Evolutionary conservation across 2,113 vertebrate genomes (phyloP), one percentile per base, ranked within the genome.

Genomic region (Chaetodon auriga): DNA sequence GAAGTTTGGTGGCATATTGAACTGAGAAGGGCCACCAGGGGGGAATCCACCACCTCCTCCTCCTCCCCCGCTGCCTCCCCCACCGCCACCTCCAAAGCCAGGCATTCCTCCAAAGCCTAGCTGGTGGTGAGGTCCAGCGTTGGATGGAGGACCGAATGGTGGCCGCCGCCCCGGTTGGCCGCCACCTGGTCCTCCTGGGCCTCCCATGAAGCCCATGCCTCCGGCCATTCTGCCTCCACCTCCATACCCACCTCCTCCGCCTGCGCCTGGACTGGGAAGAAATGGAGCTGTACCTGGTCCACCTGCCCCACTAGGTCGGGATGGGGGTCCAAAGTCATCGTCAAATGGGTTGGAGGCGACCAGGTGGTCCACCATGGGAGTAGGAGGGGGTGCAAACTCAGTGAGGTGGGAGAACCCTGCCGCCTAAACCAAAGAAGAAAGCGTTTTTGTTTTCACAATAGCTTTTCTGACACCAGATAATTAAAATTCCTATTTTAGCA

Each of bases 281-380:
- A 99, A 99, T 0, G 97, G 95, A 74, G 92, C 85, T 21, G 90
- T 75, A 19, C 91, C 94, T 75, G 96, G 57, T 93, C 92, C 9
- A 83, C 95, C 87, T 0, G 95, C 88, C 15, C 93, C 97, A 43
- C 94, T 93, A 6, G 96, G 96, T 76, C 97, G 95, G 21, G 97
- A 96, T 7, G 97, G 97, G 3, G 96, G 87, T 5, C 96, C 96
- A n/a, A 99, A 99, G 89, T 99, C 98, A 95, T 99, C 98, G 14
- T 99, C 98, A 70, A 99, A 99, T 1, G 98, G 98, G 82, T 99
- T 99, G 66, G 98, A 99, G 0, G 98, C 98, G 13, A 99, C 98
- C 92, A 99, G 94, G 92, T 99, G 98, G 64, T 99, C 98, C 77
- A 99, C 98, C 98, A 99, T 99, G 13, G 98, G 98, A 5, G 98